Evolutionary conservation across 2,888 invertebrate species (phyloP).

Genomic region (Erpobdella octoculata): DNA sequence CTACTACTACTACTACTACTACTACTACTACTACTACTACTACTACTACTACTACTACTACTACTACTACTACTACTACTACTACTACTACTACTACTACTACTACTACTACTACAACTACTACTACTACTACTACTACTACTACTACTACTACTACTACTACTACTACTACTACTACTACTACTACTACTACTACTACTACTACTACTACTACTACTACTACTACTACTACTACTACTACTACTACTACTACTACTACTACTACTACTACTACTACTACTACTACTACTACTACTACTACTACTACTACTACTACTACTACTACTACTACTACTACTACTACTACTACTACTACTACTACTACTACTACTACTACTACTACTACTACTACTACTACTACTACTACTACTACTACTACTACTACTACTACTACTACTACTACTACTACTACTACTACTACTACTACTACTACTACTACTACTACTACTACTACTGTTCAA

Average conservation of each 20-base stretch:
- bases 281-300: constrained; percentile 22
- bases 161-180: constrained; percentile 25
- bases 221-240: constrained; percentile 21
- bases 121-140: constrained; percentile 20
- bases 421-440: constrained; percentile 26
- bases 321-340: constrained; percentile 21
- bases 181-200: constrained; percentile 27
- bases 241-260: constrained; percentile 20
- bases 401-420: constrained; percentile 22
- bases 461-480: constrained; percentile 25
- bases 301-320: constrained; percentile 23
- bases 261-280: constrained; percentile 23
- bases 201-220: constrained; percentile 25
- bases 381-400: constrained; percentile 21
- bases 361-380: constrained; percentile 21
- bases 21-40: constrained; percentile 24
- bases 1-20: constrained; percentile 20
- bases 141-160: constrained; percentile 26
- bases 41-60: constrained; percentile 25
- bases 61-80: constrained; percentile 27
- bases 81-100: constrained; percentile 22
- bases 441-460: constrained; percentile 25
- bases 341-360: constrained; percentile 22
- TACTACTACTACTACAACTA: constrained; percentile 11
- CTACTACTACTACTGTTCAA: no score